A percentile compares a stretch with the other conserved stretches of the same genome.
Conservation (phyloP, 2,797 vertebrate species). For the Scyliorhinus canicula region DNA sequence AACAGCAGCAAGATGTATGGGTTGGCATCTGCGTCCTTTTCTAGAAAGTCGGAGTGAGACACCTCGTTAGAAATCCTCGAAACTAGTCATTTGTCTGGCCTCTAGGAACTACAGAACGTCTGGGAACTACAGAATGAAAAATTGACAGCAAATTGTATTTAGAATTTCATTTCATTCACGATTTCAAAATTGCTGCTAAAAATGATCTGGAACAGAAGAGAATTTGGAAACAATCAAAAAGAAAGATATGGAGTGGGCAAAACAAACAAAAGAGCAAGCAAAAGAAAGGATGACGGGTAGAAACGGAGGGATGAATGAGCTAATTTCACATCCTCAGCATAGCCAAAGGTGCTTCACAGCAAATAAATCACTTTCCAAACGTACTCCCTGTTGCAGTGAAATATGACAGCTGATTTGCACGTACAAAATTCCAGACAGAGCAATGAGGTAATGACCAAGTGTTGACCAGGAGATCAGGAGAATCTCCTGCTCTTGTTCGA, state of each 20-base stretch:
- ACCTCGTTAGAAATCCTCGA: not conserved
- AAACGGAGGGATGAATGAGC: not conserved
- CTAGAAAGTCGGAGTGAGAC: not conserved
- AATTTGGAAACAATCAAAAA: not conserved
- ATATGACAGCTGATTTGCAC: not conserved
- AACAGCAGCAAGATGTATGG: not conserved
- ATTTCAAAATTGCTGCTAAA: not conserved
- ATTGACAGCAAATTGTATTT: not conserved
- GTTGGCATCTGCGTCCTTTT: not conserved
- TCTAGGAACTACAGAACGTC: not conserved
- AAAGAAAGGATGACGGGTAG: not conserved
- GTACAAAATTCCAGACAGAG: not conserved
- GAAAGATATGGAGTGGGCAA: not conserved
- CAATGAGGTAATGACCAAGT: not conserved
- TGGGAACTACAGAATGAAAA: not conserved
- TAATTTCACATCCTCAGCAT: not conserved
- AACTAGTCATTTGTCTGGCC: not conserved
- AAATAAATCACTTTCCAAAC: not conserved
- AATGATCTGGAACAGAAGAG: not conserved
- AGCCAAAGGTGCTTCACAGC: not conserved
- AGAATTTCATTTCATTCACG: not conserved
- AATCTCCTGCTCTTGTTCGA: not conserved
- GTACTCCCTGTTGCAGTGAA: not conserved
- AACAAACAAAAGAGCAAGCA: not conserved
- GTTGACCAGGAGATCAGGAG: not conserved